phyloP scores from a whole-genome alignment of 2,888 invertebrate species.

The Suillia variegata region DNA sequence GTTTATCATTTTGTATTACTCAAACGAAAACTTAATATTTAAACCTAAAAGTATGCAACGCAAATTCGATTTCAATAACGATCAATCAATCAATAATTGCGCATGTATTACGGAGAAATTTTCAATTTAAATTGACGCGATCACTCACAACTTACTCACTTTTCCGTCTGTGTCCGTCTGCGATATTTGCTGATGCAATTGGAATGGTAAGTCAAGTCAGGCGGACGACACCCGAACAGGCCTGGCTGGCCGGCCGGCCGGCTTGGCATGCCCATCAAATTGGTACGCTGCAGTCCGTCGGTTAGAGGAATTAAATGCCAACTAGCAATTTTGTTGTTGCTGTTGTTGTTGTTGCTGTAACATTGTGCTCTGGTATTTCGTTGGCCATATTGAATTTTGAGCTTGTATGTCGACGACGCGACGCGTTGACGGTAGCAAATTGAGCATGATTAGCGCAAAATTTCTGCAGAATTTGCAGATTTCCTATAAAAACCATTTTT shows the following conservation, averaged over 20 bases:
- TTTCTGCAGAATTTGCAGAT: slow-evolving; percentile 27
- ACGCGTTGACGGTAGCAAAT: slow-evolving; percentile 15
- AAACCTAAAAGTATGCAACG: too few species aligned
- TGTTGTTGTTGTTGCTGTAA: too few species aligned
- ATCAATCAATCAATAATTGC: too few species aligned
- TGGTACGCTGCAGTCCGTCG: too few species aligned
- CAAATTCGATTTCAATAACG: too few species aligned
- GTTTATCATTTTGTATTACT: too few species aligned
- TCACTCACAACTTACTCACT: too few species aligned
- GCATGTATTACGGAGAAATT: too few species aligned
- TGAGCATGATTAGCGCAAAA: slow-evolving; percentile 21
- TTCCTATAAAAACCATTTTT: slow-evolving; percentile 7
- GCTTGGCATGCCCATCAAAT: neutral
- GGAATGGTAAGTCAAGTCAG: slow-evolving; percentile 38
- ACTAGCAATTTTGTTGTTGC: slow-evolving; percentile 2
- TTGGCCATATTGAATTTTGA: slow-evolving; percentile 34
- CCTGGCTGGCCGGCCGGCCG: neutral
- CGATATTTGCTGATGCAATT: slow-evolving; percentile 54
- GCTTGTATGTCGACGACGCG: slow-evolving; percentile 25
- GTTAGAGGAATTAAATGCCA: slow-evolving; percentile 14
- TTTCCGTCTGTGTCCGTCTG: too few species aligned
- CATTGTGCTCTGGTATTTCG: neutral
- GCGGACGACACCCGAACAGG: slow-evolving; percentile 10
- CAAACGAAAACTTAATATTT: too few species aligned
- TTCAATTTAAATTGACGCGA: too few species aligned